Base-by-base conservation (phyloP, 2,797 vertebrate species). In the Limnodromus scolopaceus region DNA sequence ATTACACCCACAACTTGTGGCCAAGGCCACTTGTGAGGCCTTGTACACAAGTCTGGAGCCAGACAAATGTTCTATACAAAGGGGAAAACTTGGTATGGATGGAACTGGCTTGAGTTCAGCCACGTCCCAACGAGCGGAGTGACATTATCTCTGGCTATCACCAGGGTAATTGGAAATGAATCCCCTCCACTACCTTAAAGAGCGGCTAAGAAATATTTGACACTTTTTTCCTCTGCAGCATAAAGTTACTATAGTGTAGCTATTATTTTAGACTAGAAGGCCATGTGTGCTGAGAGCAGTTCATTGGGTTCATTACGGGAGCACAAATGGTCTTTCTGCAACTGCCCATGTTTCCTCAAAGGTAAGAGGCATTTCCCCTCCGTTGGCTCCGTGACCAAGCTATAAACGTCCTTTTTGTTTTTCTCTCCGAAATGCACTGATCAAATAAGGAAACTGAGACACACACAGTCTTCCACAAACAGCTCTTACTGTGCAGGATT, bases 61-160 rank as follows among this genome's bases (percentile, higher is more conserved):
- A 86, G 27, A 3, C 23, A 78, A 60, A 53, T 11, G 4, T 55
- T 92, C 38, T 34, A 46, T 25, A 41, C 10, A 77, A 68, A 63
- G 30, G 11, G 27, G 43, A 58, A 74, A 89, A 82, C 1, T 4
- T 30, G 28, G 4, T 32, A 16, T 65, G 38, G 15, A 28, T 36
- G 41, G 38, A 32, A 38, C 39, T 76, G 60, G 12, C 24, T 46
- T 53, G 64, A 74, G 53, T 71, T 68, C 60, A 92, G 72, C 27
- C 68, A 83, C 0, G 0, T 87, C 17, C 39, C 64, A 58, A 3
- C 0, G 0, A 77, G 10, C 34, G 74, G 20, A 49, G 39, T 34
- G 65, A 71, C 25, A 4, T 17, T 41, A 17, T 16, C 19, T 74
- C 36, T 41, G 43, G 60, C 57, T 66, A 23, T 63, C 19, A 19